Base-by-base conservation (phyloP, 2,888 invertebrate genomes). In the Tinea pellionella region DNA sequence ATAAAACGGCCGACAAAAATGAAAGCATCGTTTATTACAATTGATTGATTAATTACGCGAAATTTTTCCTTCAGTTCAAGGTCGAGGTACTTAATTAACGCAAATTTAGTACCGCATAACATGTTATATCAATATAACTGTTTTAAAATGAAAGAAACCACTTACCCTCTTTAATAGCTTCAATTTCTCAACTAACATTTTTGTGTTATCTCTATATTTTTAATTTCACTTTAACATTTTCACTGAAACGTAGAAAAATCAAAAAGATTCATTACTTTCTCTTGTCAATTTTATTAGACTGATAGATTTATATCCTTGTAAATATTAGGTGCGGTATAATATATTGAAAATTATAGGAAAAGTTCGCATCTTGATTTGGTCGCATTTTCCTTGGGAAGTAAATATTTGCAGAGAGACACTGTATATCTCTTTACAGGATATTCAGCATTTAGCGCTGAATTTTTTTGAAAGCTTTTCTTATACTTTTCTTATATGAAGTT, bases 251-350 rank as follows among this genome's bases (percentile, higher is more conserved):
- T 62, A 55, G 13, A 62, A 61, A 66, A 67, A 70, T 66, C 69
- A 47, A 9, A 37, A n/a, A 37, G 37, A 9, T 37, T 37, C 37
- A 61, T 61, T 65, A 64, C 66, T 64, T 66, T 64, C 69, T 66
- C 67, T 69, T 69, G 70, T 70, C 70, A 73, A 69, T 69, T 68
- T 69, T 69, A 71, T 65, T 69, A 65, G 60, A 62, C 60, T 67
- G 66, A 70, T 68, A 67, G 68, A 72, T 70, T 73, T 66, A 56
- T 62, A 69, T 32, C 37, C 62, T 60, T 58, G 62, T 37, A 63
- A 65, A 58, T 69, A 60, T 16, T 61, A 66, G 63, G 63, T 42
- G 8, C 11, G 30, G 15, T 16, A n/a, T 16, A 13, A 47, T 15
- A 16, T 15, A 15, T n/a, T 47, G 13, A 47, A 47, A 15, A n/a